Conservation (phyloP, 2,113 vertebrate genomes). For the Indicator maculatus region DNA sequence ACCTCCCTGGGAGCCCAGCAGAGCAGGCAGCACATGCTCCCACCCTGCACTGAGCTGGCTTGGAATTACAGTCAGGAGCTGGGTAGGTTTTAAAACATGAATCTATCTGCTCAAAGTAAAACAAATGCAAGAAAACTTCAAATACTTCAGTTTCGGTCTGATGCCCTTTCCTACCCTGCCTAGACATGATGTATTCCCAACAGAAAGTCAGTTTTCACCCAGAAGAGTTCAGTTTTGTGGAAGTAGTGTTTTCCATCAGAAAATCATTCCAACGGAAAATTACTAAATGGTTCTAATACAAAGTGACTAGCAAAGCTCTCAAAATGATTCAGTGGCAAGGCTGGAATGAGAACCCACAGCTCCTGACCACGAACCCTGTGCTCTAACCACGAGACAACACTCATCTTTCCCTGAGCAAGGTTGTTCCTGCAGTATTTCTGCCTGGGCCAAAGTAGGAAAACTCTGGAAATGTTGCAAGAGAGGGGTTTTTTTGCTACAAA, state of each 20-base stretch:
- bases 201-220: not conserved
- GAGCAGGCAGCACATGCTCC: not conserved
- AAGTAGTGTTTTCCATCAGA: constrained; percentile 42
- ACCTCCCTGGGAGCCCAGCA: not conserved
- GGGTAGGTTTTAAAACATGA: not conserved
- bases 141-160: not conserved
- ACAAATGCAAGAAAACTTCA: not conserved
- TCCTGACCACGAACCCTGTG: constrained; percentile 55
- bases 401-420: constrained; percentile 63
- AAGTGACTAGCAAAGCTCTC: constrained; percentile 18
- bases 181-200: not conserved
- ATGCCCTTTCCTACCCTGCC: not conserved
- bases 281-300: constrained; percentile 35
- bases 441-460: not conserved
- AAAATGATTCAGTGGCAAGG: constrained; percentile 64
- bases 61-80: not conserved
- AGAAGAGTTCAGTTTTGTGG: not conserved
- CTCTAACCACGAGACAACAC: constrained; percentile 63
- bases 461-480: constrained; percentile 36
- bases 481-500: not conserved
- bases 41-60: not conserved
- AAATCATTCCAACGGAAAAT: constrained; percentile 57
- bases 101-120: not conserved
- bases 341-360: constrained; percentile 59
- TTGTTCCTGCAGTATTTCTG: constrained; percentile 33